phyloP scores from a whole-genome alignment of 2,888 invertebrate species.

The Apotomis betuletana region DNA sequence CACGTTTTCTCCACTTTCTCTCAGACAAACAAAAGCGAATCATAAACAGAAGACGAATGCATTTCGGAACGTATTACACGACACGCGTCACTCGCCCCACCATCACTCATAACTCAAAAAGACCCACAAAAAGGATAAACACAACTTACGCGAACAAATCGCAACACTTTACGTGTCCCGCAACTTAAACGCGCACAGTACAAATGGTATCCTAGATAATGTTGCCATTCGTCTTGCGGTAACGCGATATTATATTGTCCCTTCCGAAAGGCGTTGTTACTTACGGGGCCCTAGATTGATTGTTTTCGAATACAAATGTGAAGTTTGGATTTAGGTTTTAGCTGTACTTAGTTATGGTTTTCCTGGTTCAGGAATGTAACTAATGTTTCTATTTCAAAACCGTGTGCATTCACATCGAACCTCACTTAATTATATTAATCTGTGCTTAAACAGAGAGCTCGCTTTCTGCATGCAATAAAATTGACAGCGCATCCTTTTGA shows the following conservation, averaged over 20 bases:
- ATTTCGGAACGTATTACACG: constrained; percentile 15
- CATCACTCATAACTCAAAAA: constrained; percentile 38
- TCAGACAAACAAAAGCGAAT: neutral
- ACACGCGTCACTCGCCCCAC: constrained; percentile 21
- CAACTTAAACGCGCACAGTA: constrained; percentile 44
- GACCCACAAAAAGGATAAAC: constrained; percentile 39
- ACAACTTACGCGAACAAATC: constrained; percentile 43
- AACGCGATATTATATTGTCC: constrained; percentile 46
- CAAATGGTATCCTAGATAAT: constrained; percentile 47
- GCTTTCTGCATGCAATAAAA: too few relatives aligned
- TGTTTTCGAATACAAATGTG: constrained; percentile 37
- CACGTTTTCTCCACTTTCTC: too few relatives aligned
- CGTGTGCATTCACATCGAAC: too few relatives aligned
- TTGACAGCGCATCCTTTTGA: too few relatives aligned
- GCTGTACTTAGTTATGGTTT: neutral
- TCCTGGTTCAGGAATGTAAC: too few relatives aligned
- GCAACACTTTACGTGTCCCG: constrained; percentile 44
- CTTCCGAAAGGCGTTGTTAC: constrained; percentile 42
- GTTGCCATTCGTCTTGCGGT: constrained; percentile 45
- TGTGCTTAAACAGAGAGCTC: too few relatives aligned
- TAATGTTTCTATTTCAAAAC: too few relatives aligned
- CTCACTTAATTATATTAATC: too few relatives aligned
- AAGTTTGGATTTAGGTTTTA: constrained; percentile 16
- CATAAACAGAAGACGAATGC: constrained; percentile 1
- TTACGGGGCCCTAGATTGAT: constrained; percentile 38